Evolutionary conservation across 2,113 vertebrate species (phyloP), one percentile per base, ranked within the genome.

Genomic region (Porphyrio hochstetteri): DNA sequence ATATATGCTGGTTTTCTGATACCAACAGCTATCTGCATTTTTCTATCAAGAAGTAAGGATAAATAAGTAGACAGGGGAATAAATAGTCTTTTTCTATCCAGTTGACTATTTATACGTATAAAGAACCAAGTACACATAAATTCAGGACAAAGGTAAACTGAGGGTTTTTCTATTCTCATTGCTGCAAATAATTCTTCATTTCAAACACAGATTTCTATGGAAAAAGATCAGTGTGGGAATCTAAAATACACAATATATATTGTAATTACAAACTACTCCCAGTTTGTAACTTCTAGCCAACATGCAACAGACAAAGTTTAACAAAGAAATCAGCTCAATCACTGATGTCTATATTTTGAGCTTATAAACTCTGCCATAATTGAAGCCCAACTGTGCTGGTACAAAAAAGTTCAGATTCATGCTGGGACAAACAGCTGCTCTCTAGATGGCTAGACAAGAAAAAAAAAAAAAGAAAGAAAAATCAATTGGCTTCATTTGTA

Each of bases 371-470:
- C 55, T 89, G 80, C 50, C 11, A 1, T 67, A 95, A 96, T 15
- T 96, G 90, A 95, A 97, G 69, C 56, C 82, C 77, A 96, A 91
- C 74, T 76, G 92, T 88, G 86, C 79, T 77, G 59, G 55, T 80
- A 97, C 61, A 95, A 90, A 93, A 84, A 77, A 48, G 70, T 92
- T 96, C 61, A 90, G 69, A 93, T 92, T 95, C 96, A 94, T 44
- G 91, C 95, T 65, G 94, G 68, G 86, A 96, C 67, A 91, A 92
- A 94, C 94, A 96, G 82, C 69, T 92, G 82, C 55, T 91, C 57
- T 97, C 67, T 72, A 21, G 11, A 82, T 52, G 50, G 48, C 72
- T 60, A 77, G 70, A 95, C 68, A 68, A 63, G 76, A 64, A 67
- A 72, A 60, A 48, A 48, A 48, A 48, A 48, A 23, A 48, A 23